Percentiles rank a stretch among this genome's conserved stretches.
Conservation (phyloP, 2,797 vertebrate genomes). For the Kryptopterus vitreolus region DNA sequence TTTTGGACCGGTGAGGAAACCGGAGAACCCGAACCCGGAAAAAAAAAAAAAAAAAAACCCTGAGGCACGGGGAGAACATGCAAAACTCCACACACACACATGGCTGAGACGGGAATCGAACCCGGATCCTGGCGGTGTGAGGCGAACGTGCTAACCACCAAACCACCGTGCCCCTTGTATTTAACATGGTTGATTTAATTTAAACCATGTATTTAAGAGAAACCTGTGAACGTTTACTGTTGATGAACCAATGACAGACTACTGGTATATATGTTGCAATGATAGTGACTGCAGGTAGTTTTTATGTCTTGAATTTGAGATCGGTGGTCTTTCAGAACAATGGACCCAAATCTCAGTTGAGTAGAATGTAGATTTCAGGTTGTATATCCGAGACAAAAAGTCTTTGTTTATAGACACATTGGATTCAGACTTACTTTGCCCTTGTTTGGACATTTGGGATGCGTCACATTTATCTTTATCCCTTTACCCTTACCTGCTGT, state of each 20-base stretch:
- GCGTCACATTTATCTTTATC: too few relatives aligned
- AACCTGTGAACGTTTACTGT: neutral
- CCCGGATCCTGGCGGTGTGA: too few relatives aligned
- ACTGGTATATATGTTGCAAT: neutral
- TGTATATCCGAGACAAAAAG: neutral
- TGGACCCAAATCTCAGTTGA: neutral
- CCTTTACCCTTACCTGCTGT: neutral
- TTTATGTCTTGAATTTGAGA: neutral
- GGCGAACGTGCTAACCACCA: too few relatives aligned
- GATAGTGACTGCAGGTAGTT: neutral
- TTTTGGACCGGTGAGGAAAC: too few relatives aligned
- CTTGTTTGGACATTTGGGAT: neutral
- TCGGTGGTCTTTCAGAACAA: neutral
- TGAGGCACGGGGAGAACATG: too few relatives aligned
- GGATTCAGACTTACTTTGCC: neutral
- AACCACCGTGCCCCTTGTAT: too few relatives aligned
- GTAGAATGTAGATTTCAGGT: neutral
- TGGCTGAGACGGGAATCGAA: too few relatives aligned
- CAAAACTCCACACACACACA: too few relatives aligned
- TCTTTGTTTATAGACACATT: neutral
- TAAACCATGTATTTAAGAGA: too few relatives aligned
- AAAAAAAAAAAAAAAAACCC: too few relatives aligned
- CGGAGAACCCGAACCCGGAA: neutral
- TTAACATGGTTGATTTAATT: too few relatives aligned
- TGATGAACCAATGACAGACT: neutral